Percentiles rank a stretch among this genome's conserved stretches.
Conservation (phyloP, 2,797 vertebrate species). For the Characodon lateralis region DNA sequence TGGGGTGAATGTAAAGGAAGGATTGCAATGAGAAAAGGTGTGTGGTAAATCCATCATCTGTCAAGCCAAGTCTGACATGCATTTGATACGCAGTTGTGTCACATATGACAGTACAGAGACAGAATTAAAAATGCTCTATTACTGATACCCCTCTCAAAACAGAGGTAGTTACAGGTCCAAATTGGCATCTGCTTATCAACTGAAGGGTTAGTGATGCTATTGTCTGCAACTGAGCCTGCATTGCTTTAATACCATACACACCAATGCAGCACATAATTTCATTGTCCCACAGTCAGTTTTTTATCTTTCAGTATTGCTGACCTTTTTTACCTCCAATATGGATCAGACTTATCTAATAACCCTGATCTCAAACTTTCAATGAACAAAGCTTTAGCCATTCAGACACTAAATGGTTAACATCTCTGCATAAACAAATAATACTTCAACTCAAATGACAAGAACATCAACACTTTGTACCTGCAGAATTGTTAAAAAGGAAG, state of each 20-base stretch:
- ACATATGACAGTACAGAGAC: neutral
- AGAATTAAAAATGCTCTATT: neutral
- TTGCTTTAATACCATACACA: too few species aligned
- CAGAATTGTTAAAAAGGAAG: conserved; percentile 6
- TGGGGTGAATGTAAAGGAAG: neutral
- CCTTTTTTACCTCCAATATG: neutral
- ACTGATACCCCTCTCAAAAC: neutral
- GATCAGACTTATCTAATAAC: neutral
- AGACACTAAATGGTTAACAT: neutral
- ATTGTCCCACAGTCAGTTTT: neutral
- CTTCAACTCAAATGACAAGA: neutral
- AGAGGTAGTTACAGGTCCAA: neutral
- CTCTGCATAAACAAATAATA: neutral
- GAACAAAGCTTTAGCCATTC: neutral
- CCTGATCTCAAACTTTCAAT: neutral
- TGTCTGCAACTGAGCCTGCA: neutral
- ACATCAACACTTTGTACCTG: conserved; percentile 3
- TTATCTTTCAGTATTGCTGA: too few species aligned
- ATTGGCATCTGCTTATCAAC: neutral
- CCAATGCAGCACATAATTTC: neutral
- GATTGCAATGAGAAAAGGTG: neutral
- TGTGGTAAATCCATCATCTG: neutral
- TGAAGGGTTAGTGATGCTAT: neutral
- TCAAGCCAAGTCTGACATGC: neutral
- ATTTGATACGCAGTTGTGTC: neutral